Evolutionary conservation across 2,113 vertebrate species (phyloP).

Genomic region (Aegypius monachus): DNA sequence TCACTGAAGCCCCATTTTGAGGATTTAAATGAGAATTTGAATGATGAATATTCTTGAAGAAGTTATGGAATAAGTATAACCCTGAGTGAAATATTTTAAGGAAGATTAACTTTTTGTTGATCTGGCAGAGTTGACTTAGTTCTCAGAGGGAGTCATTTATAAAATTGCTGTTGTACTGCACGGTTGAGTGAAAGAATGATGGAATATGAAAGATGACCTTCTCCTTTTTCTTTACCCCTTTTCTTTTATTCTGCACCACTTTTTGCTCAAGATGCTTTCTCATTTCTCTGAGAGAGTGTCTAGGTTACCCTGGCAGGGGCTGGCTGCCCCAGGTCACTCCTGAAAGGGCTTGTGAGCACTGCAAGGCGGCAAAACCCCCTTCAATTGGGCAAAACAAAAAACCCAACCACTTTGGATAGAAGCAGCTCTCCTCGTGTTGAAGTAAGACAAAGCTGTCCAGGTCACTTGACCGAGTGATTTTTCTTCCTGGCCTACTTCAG

Average conservation of each 20-base stretch:
- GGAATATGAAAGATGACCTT: neutral
- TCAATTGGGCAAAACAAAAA: neutral
- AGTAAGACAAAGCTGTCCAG: neutral
- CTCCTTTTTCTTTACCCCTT: neutral
- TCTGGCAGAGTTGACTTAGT: neutral
- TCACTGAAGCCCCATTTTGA: neutral
- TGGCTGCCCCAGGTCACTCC: neutral
- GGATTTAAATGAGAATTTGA: neutral
- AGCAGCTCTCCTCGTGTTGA: neutral
- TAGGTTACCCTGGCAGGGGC: neutral
- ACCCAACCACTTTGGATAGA: neutral
- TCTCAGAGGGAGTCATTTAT: neutral
- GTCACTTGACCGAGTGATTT: fast-evolving
- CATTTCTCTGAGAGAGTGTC: neutral
- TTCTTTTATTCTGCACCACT: neutral
- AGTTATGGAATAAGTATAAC: neutral
- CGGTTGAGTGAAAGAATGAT: neutral
- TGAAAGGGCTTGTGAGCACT: neutral
- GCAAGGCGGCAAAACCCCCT: neutral
- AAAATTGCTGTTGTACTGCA: neutral
- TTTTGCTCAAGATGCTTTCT: neutral
- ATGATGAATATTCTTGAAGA: neutral
- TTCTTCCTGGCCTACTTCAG: neutral
- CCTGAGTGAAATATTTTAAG: neutral
- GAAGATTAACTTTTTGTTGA: neutral